A percentile compares a stretch with the other conserved stretches of the same genome.
Evolutionary conservation across 2,113 vertebrate genomes (phyloP).

Genomic region (Lanius ludovicianus): DNA sequence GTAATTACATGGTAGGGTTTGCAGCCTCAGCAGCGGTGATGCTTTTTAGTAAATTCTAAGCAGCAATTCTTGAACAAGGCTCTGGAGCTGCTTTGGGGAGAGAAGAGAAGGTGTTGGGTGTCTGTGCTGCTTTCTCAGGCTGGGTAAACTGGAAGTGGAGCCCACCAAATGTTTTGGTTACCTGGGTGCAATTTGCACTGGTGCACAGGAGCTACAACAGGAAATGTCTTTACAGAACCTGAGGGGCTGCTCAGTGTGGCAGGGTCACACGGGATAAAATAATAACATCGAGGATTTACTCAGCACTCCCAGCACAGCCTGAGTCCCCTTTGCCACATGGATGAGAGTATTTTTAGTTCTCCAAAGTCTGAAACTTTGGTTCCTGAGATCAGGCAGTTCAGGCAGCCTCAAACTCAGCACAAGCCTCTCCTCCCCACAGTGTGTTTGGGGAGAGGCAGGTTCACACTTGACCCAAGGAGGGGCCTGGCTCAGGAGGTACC

Average conservation of each 20-base stretch:
- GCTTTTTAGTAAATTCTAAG: neutral
- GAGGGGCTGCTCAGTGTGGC: neutral
- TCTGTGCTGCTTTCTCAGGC: neutral
- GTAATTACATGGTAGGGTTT: conserved; percentile 1
- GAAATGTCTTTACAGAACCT: neutral
- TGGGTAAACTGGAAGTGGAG: too few species aligned
- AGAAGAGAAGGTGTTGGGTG: neutral
- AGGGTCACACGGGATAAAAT: neutral
- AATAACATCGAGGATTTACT: neutral
- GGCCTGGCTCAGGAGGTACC: neutral
- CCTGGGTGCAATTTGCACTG: neutral
- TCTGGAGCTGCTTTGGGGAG: neutral
- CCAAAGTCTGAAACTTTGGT: too few species aligned
- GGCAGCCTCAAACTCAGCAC: fast-evolving
- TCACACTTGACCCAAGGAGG: fast-evolving
- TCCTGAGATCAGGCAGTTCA: neutral
- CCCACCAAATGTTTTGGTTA: fast-evolving
- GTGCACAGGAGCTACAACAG: neutral
- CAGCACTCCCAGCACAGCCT: neutral
- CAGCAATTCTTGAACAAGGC: neutral
- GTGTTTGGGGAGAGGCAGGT: fast-evolving
- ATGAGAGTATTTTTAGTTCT: neutral
- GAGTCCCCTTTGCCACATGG: neutral
- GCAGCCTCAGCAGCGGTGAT: neutral
- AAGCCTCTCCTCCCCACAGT: fast-evolving